phyloP scores from a whole-genome alignment of 53 echinoderm and acorn worm genomes.

The Temnopleurus reevesii region DNA sequence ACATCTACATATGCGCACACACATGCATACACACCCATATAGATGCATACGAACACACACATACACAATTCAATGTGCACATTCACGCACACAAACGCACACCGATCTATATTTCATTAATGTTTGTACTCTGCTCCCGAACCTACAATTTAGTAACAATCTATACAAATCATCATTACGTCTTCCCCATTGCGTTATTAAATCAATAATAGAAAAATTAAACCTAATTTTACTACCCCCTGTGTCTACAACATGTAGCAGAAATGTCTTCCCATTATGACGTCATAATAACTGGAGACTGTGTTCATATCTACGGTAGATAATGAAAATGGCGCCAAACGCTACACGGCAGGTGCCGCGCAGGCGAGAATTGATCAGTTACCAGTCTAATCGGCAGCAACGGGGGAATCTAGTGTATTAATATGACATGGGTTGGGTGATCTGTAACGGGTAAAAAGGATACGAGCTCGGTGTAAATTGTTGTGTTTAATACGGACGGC shows the following conservation, averaged over 20 bases:
- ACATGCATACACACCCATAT: no score
- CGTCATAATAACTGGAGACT: not conserved
- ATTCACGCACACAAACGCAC: no score
- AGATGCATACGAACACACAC: no score
- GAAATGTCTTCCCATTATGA: not conserved
- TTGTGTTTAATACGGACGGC: not conserved
- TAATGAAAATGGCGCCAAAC: not conserved
- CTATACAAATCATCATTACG: not conserved
- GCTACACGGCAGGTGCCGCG: not conserved
- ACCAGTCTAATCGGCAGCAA: constrained; percentile 5
- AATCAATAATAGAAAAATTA: not conserved
- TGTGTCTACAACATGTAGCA: not conserved
- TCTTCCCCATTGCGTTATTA: not conserved
- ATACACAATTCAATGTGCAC: no score
- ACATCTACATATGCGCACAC: no score
- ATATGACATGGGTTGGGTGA: not conserved
- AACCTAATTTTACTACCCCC: not conserved
- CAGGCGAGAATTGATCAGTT: not conserved
- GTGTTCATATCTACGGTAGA: constrained; percentile 9
- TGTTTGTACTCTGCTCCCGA: no score
- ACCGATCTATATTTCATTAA: not conserved
- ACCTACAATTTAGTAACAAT: not conserved
- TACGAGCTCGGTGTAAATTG: not conserved
- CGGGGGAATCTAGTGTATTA: no score
- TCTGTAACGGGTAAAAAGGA: not conserved